Conservation (phyloP, 2,797 vertebrate genomes). For the Alcedo quadribrachys region DNA sequence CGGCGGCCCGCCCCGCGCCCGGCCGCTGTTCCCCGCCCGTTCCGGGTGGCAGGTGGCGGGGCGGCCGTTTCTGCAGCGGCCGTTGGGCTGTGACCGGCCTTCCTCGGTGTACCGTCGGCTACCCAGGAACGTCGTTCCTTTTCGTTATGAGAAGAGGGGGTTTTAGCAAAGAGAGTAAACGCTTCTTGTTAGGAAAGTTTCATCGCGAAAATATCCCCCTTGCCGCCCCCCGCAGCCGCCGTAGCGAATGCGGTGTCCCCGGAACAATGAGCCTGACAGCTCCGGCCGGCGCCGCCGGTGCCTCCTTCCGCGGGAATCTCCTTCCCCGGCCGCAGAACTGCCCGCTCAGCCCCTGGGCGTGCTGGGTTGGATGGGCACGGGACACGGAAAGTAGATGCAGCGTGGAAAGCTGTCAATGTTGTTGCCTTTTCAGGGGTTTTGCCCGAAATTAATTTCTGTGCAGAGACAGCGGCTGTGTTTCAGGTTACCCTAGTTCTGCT, state of each 20-base stretch:
- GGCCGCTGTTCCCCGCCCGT: background rate
- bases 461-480: background rate
- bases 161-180: background rate
- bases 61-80: background rate
- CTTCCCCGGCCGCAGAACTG: background rate
- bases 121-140: background rate
- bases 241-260: background rate
- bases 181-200: background rate
- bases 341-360: background rate
- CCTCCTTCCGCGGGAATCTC: background rate
- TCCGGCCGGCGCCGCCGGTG: background rate
- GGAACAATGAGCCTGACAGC: conserved; percentile 43
- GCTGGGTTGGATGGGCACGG: rapidly evolving
- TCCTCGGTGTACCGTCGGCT: background rate
- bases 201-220: background rate
- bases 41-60: background rate
- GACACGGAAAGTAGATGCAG: background rate
- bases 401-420: background rate
- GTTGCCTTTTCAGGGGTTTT: background rate
- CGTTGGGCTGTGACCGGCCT: background rate
- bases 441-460: background rate
- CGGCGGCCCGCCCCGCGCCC: background rate
- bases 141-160: background rate
- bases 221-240: too few species aligned
- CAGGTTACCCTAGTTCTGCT: background rate